phyloP scores from a whole-genome alignment of 2,113 vertebrate genomes.

The Chitala chitala region DNA sequence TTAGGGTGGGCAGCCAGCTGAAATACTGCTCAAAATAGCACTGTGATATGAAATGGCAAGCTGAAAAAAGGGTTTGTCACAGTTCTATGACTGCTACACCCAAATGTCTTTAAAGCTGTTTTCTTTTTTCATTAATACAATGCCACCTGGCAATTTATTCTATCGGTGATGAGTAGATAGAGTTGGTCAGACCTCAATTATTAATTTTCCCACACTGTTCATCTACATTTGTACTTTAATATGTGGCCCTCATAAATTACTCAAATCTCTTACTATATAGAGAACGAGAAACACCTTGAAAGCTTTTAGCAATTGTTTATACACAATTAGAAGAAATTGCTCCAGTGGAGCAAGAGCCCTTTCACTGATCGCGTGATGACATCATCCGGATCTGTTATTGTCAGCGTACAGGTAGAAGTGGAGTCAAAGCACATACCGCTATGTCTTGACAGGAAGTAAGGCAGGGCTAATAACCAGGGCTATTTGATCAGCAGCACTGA shows the following conservation, averaged over 20 bases:
- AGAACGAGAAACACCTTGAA: not conserved
- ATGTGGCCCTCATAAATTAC: conserved; percentile 11
- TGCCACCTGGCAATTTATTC: conserved; percentile 4
- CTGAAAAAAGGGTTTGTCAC: not conserved
- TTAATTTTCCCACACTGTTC: not conserved
- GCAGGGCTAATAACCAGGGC: conserved; percentile 26
- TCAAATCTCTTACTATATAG: not conserved
- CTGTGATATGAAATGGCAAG: not conserved
- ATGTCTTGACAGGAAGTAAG: not conserved
- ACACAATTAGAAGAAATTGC: not conserved
- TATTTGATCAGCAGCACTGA: conserved; percentile 33
- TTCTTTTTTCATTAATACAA: not conserved
- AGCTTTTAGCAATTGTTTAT: conserved; percentile 9
- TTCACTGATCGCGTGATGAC: not conserved
- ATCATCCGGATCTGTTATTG: not conserved
- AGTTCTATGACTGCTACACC: not conserved
- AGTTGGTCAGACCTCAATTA: not conserved
- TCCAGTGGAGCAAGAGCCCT: not conserved
- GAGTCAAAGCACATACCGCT: not conserved
- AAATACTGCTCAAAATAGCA: not conserved
- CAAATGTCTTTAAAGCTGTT: not conserved
- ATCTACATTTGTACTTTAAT: not conserved
- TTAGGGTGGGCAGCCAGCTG: not conserved
- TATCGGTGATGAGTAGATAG: not conserved
- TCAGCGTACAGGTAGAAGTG: not conserved